phyloP scores from a whole-genome alignment of 1,140 invertebrate genomes.

The Ptiloglossa arizonensis region DNA sequence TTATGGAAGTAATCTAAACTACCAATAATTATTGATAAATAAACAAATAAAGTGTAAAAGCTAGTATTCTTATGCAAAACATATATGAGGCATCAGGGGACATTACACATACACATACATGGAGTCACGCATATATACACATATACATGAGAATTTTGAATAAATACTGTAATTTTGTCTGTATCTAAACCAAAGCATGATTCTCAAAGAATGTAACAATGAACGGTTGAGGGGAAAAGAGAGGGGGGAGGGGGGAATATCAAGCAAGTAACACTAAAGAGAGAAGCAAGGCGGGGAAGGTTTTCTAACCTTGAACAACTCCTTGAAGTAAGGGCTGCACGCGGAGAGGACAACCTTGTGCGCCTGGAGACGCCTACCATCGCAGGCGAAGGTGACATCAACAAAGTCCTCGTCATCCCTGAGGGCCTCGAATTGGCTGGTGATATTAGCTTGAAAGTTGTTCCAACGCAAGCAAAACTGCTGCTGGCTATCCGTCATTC shows the following conservation, averaged over 20 bases:
- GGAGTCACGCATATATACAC: background rate
- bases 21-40: background rate
- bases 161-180: constrained; percentile 10
- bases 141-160: constrained; percentile 1
- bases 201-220: constrained; percentile 30
- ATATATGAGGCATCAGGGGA: background rate
- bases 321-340: constrained; percentile 91
- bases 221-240: background rate
- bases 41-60: background rate
- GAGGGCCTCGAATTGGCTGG: constrained; percentile 89
- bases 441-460: constrained; percentile 95
- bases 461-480: constrained; percentile 96
- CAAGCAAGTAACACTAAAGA: constrained; percentile 43
- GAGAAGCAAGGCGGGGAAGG: constrained; percentile 57
- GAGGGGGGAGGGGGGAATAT: constrained; percentile 19
- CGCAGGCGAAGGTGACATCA: constrained; percentile 92
- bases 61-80: constrained; percentile 1
- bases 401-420: constrained; percentile 91
- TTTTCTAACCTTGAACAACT: constrained; percentile 89
- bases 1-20: background rate
- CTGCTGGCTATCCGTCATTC: constrained; percentile 84
- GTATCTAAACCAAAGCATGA: constrained; percentile 30
- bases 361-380: constrained; percentile 88
- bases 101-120: constrained; percentile 25
- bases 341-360: constrained; percentile 91